These are phyloP conservation scores for Thamnophis sirtalis DNA, from an alignment of 2,113 vertebrate genomes.

Conservation along the genomic window DNA sequence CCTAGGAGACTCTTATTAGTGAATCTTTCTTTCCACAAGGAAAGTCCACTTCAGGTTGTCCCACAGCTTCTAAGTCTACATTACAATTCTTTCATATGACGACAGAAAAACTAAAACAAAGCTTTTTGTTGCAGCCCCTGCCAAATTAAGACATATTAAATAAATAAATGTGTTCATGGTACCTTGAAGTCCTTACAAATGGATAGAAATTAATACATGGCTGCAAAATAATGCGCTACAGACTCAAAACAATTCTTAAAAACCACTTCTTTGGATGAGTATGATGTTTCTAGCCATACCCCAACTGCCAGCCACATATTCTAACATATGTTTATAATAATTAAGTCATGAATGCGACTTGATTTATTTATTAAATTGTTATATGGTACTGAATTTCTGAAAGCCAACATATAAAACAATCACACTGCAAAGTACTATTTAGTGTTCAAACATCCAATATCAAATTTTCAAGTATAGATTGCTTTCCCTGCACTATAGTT, in stretches of 20 bases:
- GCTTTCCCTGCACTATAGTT: neutral
- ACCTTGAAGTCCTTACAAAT: slow-evolving; percentile 10
- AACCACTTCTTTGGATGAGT: neutral
- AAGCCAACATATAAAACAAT: neutral
- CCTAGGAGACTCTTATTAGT: neutral
- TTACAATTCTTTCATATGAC: slow-evolving; percentile 7
- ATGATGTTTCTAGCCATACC: neutral
- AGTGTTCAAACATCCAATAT: neutral
- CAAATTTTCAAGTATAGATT: neutral
- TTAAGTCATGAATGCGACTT: neutral
- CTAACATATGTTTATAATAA: neutral
- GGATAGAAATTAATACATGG: neutral
- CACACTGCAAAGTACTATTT: neutral
- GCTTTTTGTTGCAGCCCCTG: neutral
- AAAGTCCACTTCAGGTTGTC: neutral
- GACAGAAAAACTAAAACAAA: slow-evolving; percentile 21
- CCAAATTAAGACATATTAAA: slow-evolving; percentile 9
- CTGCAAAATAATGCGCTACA: neutral
- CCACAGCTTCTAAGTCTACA: neutral
- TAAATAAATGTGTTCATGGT: neutral
- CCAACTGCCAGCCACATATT: neutral
- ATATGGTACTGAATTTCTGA: neutral
- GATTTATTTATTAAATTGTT: neutral
- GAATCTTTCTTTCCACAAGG: neutral
- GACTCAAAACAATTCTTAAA: neutral